These are phyloP conservation scores for Apodemus speciosus DNA, from an alignment of 2,113 vertebrate genomes.

Conservation along the genomic window DNA sequence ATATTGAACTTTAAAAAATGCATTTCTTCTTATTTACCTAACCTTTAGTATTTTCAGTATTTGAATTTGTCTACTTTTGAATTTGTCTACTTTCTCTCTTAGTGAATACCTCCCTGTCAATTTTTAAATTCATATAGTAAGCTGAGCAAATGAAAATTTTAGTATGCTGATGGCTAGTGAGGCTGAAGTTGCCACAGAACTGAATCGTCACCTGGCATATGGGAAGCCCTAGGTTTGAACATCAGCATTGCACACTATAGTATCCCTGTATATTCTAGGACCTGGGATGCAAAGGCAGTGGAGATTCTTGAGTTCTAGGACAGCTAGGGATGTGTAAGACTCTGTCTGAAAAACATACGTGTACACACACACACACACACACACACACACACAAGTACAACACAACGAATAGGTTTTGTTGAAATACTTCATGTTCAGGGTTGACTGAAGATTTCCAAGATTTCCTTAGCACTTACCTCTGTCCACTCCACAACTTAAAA, in stretches of 20 bases:
- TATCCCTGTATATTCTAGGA: neutral
- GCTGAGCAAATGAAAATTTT: slow-evolving; percentile 3
- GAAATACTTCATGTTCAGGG: neutral
- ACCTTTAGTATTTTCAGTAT: slow-evolving; percentile 46
- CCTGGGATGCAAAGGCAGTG: neutral
- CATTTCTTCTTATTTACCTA: slow-evolving; percentile 58
- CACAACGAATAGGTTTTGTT: neutral
- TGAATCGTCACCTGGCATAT: neutral
- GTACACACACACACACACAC: neutral
- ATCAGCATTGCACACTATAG: neutral
- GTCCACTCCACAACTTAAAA: neutral
- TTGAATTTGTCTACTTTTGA: slow-evolving; percentile 50
- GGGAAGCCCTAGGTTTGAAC: neutral
- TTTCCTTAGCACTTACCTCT: neutral
- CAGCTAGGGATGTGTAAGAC: no score
- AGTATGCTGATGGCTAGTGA: neutral
- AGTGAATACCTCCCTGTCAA: slow-evolving; percentile 40
- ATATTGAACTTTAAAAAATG: neutral
- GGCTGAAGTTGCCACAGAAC: neutral
- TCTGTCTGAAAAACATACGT: neutral
- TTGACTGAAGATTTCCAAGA: neutral
- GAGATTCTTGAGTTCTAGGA: neutral
- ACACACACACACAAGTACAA: no score
- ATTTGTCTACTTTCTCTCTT: slow-evolving; percentile 56
- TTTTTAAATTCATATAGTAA: slow-evolving; percentile 41